Percentiles rank a stretch among this genome's conserved stretches.
Evolutionary conservation across 2,888 invertebrate species (phyloP).

Genomic region (Acanthosepion esculentum): DNA sequence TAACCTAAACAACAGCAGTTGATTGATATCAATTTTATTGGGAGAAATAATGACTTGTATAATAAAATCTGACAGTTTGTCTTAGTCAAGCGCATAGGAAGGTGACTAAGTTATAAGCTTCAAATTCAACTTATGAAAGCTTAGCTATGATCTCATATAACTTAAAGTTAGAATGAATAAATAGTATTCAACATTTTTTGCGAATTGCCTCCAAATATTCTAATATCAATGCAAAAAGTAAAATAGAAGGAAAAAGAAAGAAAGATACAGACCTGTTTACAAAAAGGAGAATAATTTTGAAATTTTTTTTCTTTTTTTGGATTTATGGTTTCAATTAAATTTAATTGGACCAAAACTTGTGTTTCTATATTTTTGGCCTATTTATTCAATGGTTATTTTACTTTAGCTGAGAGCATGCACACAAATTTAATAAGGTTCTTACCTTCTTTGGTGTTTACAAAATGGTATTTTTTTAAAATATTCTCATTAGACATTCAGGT

Average conservation of each 20-base stretch:
- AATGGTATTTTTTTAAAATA: not conserved
- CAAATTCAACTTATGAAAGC: not conserved
- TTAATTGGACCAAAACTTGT: not conserved
- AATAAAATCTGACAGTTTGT: too few relatives aligned
- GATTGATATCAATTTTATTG: too few relatives aligned
- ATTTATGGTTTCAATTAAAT: conserved; percentile 12
- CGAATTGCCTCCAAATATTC: not conserved
- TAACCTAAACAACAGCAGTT: too few relatives aligned
- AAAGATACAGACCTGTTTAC: not conserved
- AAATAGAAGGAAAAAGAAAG: not conserved
- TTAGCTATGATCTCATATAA: not conserved
- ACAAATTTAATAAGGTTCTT: conserved; percentile 10
- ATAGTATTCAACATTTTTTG: not conserved
- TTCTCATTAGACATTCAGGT: not conserved
- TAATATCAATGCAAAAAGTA: not conserved
- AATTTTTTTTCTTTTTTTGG: not conserved
- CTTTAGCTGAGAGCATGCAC: not conserved
- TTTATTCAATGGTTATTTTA: not conserved
- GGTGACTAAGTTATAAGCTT: not conserved
- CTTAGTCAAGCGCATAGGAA: not conserved
- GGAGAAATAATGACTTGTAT: too few relatives aligned
- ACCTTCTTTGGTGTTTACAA: not conserved
- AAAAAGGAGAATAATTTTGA: not conserved
- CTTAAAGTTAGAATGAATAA: not conserved
- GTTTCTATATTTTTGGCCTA: not conserved